phyloP scores from a whole-genome alignment of 2,888 invertebrate species.

The Caenorhabditis sp. region DNA sequence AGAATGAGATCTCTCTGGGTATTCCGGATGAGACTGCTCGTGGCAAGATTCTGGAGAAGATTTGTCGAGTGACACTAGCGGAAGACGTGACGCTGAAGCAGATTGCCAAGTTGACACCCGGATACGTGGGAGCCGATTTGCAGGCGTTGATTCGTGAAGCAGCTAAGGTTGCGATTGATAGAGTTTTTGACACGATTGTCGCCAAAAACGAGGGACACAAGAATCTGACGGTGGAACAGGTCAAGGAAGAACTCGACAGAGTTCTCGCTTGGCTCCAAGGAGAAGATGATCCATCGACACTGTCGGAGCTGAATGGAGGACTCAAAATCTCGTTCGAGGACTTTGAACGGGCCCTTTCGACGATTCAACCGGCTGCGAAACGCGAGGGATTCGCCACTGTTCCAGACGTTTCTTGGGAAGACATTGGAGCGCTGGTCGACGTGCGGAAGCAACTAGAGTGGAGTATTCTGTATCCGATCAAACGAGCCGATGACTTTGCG shows the following conservation, averaged over 20 bases:
- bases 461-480: constrained; percentile 94
- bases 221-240: constrained; percentile 67
- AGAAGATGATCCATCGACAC: constrained; percentile 71
- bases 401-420: constrained; percentile 97
- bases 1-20: constrained; percentile 89
- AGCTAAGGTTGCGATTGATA: constrained; percentile 91
- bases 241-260: constrained; percentile 73
- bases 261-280: constrained; percentile 77
- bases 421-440: constrained; percentile 93
- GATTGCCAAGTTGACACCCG: constrained; percentile 92
- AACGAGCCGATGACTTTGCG: constrained; percentile 90
- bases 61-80: constrained; percentile 87
- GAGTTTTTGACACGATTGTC: constrained; percentile 83
- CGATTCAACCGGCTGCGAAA: constrained; percentile 65
- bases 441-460: constrained; percentile 93
- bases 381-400: constrained; percentile 98
- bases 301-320: constrained; percentile 68
- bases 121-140: constrained; percentile 92
- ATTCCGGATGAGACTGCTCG: constrained; percentile 93
- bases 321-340: constrained; percentile 72
- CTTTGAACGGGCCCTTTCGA: constrained; percentile 74
- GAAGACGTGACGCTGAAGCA: constrained; percentile 88
- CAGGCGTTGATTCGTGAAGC: constrained; percentile 89
- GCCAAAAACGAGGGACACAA: constrained; percentile 62
- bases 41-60: constrained; percentile 77